phyloP scores from a whole-genome alignment of 2,888 invertebrate species.

The Callosobruchus maculatus region DNA sequence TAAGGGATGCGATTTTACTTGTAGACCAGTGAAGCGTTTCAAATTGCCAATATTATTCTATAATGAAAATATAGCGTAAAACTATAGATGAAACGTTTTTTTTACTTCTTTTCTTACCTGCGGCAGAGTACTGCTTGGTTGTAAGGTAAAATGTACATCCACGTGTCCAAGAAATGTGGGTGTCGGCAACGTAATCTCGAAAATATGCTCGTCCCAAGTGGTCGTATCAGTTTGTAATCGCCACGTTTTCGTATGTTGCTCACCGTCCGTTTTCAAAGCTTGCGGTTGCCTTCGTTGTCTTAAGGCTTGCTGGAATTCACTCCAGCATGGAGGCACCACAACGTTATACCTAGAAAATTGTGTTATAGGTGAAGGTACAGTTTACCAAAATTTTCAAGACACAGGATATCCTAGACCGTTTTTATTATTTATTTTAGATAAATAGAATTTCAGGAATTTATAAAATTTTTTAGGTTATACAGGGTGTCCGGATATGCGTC shows the following conservation, averaged over 20 bases:
- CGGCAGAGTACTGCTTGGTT: conserved; percentile 72
- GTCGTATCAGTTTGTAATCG: conserved; percentile 81
- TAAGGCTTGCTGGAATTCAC: conserved; percentile 87
- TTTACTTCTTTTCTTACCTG: conserved; percentile 41
- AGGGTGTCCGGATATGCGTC: no score
- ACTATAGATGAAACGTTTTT: no score
- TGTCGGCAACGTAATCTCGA: conserved; percentile 81
- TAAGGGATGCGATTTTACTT: no score
- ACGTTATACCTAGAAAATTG: conserved; percentile 61
- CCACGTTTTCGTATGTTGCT: conserved; percentile 82
- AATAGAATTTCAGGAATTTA: no score
- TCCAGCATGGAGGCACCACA: conserved; percentile 91
- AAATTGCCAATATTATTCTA: no score
- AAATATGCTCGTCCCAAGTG: conserved; percentile 90
- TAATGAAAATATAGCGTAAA: neutral
- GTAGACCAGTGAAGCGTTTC: no score
- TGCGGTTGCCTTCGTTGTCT: conserved; percentile 86
- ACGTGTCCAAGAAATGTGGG: conserved; percentile 80
- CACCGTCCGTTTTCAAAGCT: conserved; percentile 63
- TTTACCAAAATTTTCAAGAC: conserved; percentile 39
- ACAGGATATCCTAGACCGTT: conserved; percentile 34
- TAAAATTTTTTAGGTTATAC: no score
- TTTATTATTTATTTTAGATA: no score
- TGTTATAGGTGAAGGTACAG: no score
- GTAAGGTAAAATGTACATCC: conserved; percentile 81